Conservation (phyloP, 1,140 invertebrate species). For the Neuroterus valhalla region DNA sequence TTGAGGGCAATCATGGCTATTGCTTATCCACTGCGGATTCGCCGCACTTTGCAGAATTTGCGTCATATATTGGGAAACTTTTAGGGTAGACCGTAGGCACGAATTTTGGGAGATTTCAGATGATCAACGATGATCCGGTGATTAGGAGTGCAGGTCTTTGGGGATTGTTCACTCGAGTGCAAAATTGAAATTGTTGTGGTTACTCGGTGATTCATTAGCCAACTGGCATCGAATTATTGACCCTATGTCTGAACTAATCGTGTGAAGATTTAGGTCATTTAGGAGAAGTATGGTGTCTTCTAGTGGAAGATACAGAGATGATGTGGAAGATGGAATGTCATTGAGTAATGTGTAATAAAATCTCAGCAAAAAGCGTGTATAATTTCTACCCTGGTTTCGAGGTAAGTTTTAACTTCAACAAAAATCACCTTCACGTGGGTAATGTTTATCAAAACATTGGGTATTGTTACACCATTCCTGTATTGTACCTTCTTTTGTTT, state of each 20-base stretch:
- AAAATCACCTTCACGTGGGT: too few species aligned
- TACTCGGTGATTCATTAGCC: constrained; percentile 10
- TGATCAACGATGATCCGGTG: constrained; percentile 16
- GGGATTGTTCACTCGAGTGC: background rate
- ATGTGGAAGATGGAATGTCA: too few species aligned
- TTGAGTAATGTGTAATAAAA: too few species aligned
- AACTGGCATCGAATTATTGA: background rate
- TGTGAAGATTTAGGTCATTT: too few species aligned
- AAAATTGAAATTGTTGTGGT: constrained; percentile 29
- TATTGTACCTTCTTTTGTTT: too few species aligned
- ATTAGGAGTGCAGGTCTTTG: constrained; percentile 10
- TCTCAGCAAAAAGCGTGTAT: too few species aligned
- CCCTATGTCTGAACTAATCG: background rate
- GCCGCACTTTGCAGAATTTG: constrained; percentile 9
- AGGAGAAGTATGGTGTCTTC: too few species aligned
- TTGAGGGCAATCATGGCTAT: constrained; percentile 64
- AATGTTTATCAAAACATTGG: too few species aligned
- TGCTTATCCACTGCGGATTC: constrained; percentile 34
- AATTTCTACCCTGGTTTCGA: too few species aligned
- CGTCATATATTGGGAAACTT: background rate
- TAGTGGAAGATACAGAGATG: too few species aligned
- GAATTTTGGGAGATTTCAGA: constrained; percentile 14
- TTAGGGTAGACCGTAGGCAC: background rate
- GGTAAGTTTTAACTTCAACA: too few species aligned
- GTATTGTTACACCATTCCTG: too few species aligned